Evolutionary conservation across 1,140 invertebrate genomes (phyloP).

Genomic region (Diprion similis): DNA sequence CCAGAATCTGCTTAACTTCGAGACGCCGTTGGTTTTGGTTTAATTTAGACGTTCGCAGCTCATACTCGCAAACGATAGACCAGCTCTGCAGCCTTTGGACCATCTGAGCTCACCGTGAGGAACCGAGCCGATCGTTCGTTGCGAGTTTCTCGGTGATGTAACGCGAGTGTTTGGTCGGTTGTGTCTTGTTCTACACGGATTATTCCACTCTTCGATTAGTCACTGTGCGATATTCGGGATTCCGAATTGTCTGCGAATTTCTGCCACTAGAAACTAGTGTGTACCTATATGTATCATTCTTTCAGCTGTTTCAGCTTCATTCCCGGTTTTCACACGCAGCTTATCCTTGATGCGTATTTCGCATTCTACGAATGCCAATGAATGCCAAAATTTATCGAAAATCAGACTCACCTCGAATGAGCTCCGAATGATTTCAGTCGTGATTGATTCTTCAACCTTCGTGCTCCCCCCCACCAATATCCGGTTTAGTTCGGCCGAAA

Average conservation of each 20-base stretch:
- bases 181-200: slow-evolving; percentile 2
- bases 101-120: background rate
- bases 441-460: slow-evolving; percentile 24
- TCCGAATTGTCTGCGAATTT: background rate
- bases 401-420: slow-evolving; percentile 26
- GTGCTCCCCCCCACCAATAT: slow-evolving; percentile 29
- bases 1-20: slow-evolving; percentile 50
- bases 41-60: slow-evolving; percentile 47
- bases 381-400: background rate
- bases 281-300: no score
- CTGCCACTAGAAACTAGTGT: background rate
- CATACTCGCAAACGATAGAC: background rate
- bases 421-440: slow-evolving; percentile 18
- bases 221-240: background rate
- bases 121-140: background rate
- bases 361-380: no score
- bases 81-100: background rate
- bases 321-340: no score
- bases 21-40: slow-evolving; percentile 49
- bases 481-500: slow-evolving; percentile 1
- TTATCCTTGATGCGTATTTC: no score
- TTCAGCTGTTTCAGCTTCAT: no score
- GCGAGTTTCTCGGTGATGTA: slow-evolving; percentile 4
- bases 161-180: background rate
- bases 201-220: background rate